A percentile compares a stretch with the other conserved stretches of the same genome.
Evolutionary conservation across 1,140 invertebrate genomes (phyloP).

Genomic region (Zeugodacus cucurbitae): DNA sequence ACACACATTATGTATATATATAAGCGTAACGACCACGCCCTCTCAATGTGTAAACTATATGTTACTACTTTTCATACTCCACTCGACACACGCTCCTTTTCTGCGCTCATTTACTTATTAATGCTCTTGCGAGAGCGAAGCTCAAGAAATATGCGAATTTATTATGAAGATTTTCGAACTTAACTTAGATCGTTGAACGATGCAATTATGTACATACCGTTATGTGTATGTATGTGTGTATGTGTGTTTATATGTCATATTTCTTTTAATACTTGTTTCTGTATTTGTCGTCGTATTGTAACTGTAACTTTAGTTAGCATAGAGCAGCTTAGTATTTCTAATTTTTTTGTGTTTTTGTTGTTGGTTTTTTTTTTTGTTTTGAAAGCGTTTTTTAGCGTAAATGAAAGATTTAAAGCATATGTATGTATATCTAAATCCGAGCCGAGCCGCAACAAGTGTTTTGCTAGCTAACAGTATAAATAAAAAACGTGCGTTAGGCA

Average conservation of each 20-base stretch:
- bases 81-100: neutral
- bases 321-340: neutral
- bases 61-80: neutral
- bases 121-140: neutral
- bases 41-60: neutral
- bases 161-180: constrained; percentile 21
- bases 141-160: constrained; percentile 26
- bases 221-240: neutral
- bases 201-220: neutral
- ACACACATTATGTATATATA: neutral
- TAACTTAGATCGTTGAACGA: constrained; percentile 29
- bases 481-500: neutral
- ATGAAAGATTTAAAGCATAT: neutral
- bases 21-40: neutral
- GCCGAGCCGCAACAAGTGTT: neutral
- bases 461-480: neutral
- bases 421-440: constrained; percentile 25
- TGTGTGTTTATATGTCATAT: neutral
- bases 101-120: constrained; percentile 23
- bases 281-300: neutral
- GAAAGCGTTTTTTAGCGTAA: neutral
- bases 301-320: neutral
- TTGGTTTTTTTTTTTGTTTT: neutral
- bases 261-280: neutral
- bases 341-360: neutral